Conservation (phyloP, 2,888 invertebrate species). For the Sericinus montela region DNA sequence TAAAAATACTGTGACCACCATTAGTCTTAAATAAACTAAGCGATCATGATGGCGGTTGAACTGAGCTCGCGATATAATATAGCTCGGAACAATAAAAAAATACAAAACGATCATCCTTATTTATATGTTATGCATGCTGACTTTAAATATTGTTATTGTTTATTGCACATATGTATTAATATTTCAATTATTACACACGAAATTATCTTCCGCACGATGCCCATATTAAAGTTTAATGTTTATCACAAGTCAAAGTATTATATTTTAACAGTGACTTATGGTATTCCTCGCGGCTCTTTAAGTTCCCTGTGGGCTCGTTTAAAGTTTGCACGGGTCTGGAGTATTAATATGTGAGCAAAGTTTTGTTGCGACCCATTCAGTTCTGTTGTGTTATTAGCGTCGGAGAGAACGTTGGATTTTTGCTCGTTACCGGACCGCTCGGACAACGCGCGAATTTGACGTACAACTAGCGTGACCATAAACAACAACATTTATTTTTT, state of each 20-base stretch:
- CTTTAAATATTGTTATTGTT: too few relatives aligned
- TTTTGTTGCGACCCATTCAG: slow-evolving; percentile 11
- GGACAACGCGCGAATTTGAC: slow-evolving; percentile 6
- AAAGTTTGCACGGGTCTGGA: slow-evolving; percentile 11
- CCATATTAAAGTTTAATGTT: slow-evolving; percentile 8
- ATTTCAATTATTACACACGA: too few relatives aligned
- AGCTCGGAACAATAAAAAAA: too few relatives aligned
- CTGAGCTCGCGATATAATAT: too few relatives aligned
- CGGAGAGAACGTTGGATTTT: not conserved
- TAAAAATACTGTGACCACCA: too few relatives aligned
- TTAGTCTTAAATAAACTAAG: too few relatives aligned
- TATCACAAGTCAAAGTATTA: not conserved
- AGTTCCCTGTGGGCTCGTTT: slow-evolving; percentile 13
- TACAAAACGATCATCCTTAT: too few relatives aligned
- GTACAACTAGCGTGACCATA: slow-evolving; percentile 1
- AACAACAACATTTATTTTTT: not conserved
- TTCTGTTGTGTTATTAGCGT: slow-evolving; percentile 9
- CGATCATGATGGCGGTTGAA: too few relatives aligned
- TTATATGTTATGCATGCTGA: too few relatives aligned
- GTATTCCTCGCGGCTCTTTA: slow-evolving; percentile 2
- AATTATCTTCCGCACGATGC: too few relatives aligned
- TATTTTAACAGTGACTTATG: slow-evolving; percentile 4
- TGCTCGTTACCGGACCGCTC: slow-evolving; percentile 4
- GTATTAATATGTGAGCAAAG: slow-evolving; percentile 17
- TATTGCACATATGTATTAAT: too few relatives aligned